Percentiles rank a stretch among this genome's conserved stretches.
These are phyloP conservation scores for Leptinotarsa rubiginosa DNA, from an alignment of 2,888 invertebrate species.

Conservation along the genomic window DNA sequence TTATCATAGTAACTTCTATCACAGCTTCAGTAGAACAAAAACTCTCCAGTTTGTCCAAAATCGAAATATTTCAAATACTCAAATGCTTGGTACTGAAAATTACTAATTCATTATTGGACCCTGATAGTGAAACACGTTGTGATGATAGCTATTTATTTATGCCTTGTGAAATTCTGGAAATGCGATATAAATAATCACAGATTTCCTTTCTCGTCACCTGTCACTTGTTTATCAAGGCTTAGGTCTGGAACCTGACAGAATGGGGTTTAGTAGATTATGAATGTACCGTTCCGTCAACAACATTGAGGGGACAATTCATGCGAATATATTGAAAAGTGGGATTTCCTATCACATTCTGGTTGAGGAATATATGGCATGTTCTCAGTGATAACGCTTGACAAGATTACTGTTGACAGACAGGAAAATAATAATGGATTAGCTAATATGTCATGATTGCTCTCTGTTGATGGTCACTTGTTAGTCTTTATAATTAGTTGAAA, in stretches of 20 bases:
- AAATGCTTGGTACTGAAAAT: no score
- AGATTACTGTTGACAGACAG: background rate
- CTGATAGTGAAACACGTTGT: background rate
- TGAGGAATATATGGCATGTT: background rate
- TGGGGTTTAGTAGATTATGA: constrained; percentile 2
- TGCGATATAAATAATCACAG: constrained; percentile 4
- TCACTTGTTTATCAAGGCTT: background rate
- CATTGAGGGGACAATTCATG: background rate
- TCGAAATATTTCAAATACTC: no score
- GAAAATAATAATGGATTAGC: background rate
- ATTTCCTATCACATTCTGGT: background rate
- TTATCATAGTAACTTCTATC: no score
- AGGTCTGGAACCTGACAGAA: background rate
- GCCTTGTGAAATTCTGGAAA: background rate
- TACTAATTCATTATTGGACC: no score
- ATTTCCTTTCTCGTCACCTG: constrained; percentile 10
- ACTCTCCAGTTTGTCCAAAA: no score
- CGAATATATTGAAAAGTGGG: background rate
- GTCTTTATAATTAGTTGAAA: no score
- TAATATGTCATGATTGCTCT: background rate
- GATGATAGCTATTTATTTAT: background rate
- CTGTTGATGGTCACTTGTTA: no score
- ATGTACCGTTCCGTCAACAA: background rate
- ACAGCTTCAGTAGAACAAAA: no score
- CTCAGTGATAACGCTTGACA: background rate